Evolutionary conservation across 2,888 invertebrate species (phyloP).

Genomic region (Xanthia togata): DNA sequence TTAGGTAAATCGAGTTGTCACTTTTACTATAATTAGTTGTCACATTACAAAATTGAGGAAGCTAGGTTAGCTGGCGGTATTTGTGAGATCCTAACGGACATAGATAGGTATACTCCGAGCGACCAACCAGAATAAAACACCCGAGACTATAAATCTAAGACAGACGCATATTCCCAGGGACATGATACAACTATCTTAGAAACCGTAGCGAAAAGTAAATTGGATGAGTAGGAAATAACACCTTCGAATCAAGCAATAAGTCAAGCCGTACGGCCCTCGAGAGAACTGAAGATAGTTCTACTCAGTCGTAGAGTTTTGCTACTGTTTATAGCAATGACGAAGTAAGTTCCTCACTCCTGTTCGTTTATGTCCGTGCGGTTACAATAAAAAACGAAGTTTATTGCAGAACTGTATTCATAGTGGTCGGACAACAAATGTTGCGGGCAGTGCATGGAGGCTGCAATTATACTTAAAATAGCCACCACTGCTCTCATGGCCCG

Average conservation of each 20-base stretch:
- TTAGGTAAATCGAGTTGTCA: slow-evolving; percentile 8
- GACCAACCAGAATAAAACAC: not conserved
- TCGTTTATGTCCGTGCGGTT: slow-evolving; percentile 47
- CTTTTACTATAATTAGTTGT: not conserved
- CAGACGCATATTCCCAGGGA: not conserved
- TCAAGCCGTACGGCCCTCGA: not conserved
- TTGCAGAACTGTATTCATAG: slow-evolving; percentile 65
- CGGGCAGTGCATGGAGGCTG: slow-evolving; percentile 67
- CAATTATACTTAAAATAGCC: slow-evolving; percentile 81
- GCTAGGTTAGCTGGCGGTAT: not conserved
- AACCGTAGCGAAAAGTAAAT: slow-evolving; percentile 22
- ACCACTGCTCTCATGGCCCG: slow-evolving; percentile 65
- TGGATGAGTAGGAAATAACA: slow-evolving; percentile 15
- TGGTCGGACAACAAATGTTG: slow-evolving; percentile 71
- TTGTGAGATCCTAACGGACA: not conserved
- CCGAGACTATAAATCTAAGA: slow-evolving; percentile 11
- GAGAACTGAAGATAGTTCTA: slow-evolving; percentile 7
- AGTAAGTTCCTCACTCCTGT: slow-evolving; percentile 23
- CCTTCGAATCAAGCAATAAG: slow-evolving; percentile 16
- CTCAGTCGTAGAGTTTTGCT: slow-evolving; percentile 5
- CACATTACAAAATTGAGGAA: slow-evolving; percentile 10
- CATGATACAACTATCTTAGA: slow-evolving; percentile 11
- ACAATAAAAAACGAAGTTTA: slow-evolving; percentile 71
- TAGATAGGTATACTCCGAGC: not conserved
- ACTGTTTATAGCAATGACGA: slow-evolving; percentile 25